Percentiles rank a stretch among this genome's conserved stretches.
Conservation (phyloP, 2,888 invertebrate genomes). For the Actias luna region DNA sequence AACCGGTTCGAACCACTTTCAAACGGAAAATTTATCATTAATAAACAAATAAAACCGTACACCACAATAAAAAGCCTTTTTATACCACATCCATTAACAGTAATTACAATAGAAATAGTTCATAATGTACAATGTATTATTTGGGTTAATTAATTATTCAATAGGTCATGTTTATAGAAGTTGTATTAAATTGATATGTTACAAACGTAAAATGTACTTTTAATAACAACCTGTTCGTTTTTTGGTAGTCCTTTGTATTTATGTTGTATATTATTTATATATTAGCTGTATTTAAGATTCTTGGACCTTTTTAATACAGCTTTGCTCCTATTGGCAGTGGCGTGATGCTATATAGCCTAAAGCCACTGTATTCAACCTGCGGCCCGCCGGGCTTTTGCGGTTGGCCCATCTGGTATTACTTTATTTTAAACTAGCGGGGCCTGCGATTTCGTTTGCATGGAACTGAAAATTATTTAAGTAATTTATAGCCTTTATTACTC, state of each 20-base stretch:
- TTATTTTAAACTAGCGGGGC: no score
- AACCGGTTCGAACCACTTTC: conserved; percentile 35
- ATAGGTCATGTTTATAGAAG: conserved; percentile 77
- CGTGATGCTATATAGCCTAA: no score
- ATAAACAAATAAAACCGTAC: neutral
- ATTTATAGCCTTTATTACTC: no score
- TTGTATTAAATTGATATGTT: conserved; percentile 79
- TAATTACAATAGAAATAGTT: no score
- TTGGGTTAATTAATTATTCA: conserved; percentile 70
- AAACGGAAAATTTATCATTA: conserved; percentile 33
- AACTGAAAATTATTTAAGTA: no score
- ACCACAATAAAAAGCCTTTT: conserved; percentile 36
- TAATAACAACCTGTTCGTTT: conserved; percentile 63
- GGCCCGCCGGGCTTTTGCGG: no score
- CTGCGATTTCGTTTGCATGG: no score
- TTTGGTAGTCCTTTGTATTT: conserved; percentile 19
- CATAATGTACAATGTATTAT: conserved; percentile 65
- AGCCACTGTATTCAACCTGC: no score
- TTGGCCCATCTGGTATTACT: no score
- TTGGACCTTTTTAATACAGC: no score
- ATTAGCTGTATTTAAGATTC: no score
- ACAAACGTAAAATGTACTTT: conserved; percentile 72
- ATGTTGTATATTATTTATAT: conserved; percentile 42
- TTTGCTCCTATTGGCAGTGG: no score
- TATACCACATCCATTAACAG: conserved; percentile 52